A percentile compares a stretch with the other conserved stretches of the same genome.
Evolutionary conservation across 2,888 invertebrate species (phyloP).

Genomic region (Cheilosia variabilis): DNA sequence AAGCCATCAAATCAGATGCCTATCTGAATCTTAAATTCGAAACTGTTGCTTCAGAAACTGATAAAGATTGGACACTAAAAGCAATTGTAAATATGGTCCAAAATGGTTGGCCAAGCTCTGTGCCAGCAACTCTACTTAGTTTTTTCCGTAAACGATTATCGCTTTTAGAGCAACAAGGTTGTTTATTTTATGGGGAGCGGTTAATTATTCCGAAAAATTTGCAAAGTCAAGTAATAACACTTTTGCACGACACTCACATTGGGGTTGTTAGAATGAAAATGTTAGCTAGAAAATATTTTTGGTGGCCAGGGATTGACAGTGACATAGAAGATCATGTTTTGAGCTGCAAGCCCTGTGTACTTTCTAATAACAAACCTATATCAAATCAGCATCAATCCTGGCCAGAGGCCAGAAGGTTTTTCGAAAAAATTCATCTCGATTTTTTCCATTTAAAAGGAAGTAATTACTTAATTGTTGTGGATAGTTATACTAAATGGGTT

Average conservation of each 20-base stretch:
- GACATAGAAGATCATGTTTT: slow-evolving; percentile 63
- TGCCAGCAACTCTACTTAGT: background rate
- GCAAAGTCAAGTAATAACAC: background rate
- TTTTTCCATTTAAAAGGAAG: slow-evolving; percentile 34
- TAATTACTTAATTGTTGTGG: slow-evolving; percentile 23
- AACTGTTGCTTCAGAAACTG: background rate
- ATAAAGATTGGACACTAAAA: background rate
- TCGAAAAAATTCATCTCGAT: slow-evolving; percentile 58
- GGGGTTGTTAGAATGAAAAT: slow-evolving; percentile 76
- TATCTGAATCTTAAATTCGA: background rate
- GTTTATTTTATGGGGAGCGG: slow-evolving; percentile 39
- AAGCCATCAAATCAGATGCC: background rate
- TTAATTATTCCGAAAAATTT: slow-evolving; percentile 21
- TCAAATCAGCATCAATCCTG: slow-evolving; percentile 23
- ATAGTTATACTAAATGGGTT: slow-evolving; percentile 41
- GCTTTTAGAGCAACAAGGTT: slow-evolving; percentile 3
- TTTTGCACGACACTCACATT: slow-evolving; percentile 24
- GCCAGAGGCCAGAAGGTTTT: slow-evolving; percentile 31
- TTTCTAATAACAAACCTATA: background rate
- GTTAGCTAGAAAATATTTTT: slow-evolving; percentile 77
- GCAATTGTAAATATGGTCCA: background rate
- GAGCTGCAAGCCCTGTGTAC: slow-evolving; percentile 58
- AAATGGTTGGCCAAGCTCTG: background rate
- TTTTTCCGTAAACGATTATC: background rate
- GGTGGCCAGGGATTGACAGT: slow-evolving; percentile 72